Conservation (phyloP, 2,797 vertebrate genomes). For the Craterocephalus amniculus region DNA sequence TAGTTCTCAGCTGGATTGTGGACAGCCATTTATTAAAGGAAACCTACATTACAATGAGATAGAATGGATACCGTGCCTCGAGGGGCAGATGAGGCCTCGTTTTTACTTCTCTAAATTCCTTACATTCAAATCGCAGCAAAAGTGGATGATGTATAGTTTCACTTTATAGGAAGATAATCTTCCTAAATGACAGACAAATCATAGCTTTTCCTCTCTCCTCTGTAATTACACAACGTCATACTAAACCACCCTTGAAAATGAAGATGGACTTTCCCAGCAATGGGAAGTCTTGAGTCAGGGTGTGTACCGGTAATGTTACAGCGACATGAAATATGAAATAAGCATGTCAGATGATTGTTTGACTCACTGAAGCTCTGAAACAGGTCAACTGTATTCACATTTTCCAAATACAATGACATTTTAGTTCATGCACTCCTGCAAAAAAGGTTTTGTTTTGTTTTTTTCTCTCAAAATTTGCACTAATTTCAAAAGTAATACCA, state of each 20-base stretch:
- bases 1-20: background rate
- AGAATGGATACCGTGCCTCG: background rate
- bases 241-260: slow-evolving; percentile 29
- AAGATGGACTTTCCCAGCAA: slow-evolving; percentile 21
- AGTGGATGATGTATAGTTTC: background rate
- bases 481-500: no score
- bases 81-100: background rate
- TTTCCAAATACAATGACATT: background rate
- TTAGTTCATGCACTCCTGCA: no score
- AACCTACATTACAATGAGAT: background rate
- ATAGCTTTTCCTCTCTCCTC: slow-evolving; percentile 9
- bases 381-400: background rate
- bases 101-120: background rate
- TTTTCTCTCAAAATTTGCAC: no score
- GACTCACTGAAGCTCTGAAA: background rate
- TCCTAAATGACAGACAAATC: slow-evolving; percentile 22
- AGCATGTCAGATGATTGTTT: background rate
- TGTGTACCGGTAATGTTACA: slow-evolving; percentile 17
- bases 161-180: slow-evolving; percentile 20
- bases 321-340: background rate
- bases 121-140: background rate
- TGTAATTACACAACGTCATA: slow-evolving; percentile 32
- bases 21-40: slow-evolving; percentile 7
- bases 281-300: background rate
- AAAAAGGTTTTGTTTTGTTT: background rate